These are phyloP conservation scores for Morus bassanus DNA, from an alignment of 2,797 vertebrate species.

Conservation along the genomic window DNA sequence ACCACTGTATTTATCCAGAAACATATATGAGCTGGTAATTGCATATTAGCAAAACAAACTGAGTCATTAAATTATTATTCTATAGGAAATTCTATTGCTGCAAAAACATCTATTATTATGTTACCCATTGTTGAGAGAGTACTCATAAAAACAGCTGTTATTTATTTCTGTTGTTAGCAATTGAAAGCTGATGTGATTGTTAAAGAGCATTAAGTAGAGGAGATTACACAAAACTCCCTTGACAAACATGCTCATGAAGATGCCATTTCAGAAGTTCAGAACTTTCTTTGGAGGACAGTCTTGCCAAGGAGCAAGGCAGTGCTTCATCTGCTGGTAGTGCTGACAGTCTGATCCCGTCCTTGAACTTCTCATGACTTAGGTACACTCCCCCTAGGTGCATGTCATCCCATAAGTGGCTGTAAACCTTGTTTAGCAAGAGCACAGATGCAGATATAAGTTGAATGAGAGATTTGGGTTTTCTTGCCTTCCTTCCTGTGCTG, in stretches of 20 bases:
- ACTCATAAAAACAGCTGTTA: background rate
- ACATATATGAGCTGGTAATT: background rate
- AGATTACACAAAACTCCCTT: background rate
- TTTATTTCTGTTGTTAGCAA: background rate
- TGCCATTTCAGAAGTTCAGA: background rate
- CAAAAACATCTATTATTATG: background rate
- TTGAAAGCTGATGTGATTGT: background rate
- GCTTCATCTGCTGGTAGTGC: background rate
- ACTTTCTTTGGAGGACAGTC: background rate
- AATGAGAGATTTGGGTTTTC: background rate
- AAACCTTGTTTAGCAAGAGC: background rate
- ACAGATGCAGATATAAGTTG: background rate
- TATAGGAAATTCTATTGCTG: background rate
- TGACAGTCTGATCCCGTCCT: background rate
- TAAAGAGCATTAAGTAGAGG: background rate
- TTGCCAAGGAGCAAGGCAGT: background rate
- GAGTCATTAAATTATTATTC: slow-evolving; percentile 8
- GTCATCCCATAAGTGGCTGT: background rate
- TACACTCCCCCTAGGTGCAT: background rate
- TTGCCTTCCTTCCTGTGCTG: background rate
- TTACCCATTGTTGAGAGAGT: background rate
- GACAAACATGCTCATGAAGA: background rate
- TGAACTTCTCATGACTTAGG: background rate
- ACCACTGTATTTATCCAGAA: background rate
- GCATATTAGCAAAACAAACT: slow-evolving; percentile 5